These are phyloP conservation scores for Callimorpha dominula DNA, from an alignment of 2,888 invertebrate species.

Conservation along the genomic window DNA sequence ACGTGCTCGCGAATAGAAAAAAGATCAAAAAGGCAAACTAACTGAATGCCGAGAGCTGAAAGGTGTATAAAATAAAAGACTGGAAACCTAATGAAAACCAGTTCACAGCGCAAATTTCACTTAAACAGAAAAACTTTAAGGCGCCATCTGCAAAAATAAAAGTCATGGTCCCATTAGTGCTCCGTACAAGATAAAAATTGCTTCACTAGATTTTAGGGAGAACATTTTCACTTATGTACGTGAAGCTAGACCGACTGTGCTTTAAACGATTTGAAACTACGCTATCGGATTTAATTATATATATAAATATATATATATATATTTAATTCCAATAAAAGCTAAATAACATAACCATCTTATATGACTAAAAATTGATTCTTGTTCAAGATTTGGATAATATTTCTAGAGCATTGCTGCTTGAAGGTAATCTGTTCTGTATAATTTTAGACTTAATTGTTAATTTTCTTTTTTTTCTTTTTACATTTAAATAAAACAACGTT, in stretches of 20 bases:
- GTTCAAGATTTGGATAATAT: not conserved
- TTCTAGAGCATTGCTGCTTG: not conserved
- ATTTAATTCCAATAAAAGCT: too few relatives aligned
- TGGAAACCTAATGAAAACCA: constrained; percentile 15
- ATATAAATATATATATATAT: not conserved
- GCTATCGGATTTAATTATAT: not conserved
- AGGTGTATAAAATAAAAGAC: constrained; percentile 30
- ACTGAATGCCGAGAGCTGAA: constrained; percentile 24
- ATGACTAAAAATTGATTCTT: not conserved
- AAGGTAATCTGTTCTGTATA: not conserved
- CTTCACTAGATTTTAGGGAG: not conserved
- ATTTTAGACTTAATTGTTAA: too few relatives aligned
- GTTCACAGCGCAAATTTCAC: constrained; percentile 8
- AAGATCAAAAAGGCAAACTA: constrained; percentile 24
- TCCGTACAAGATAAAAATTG: not conserved
- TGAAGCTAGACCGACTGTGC: not conserved
- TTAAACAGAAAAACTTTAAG: not conserved
- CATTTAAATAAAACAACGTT: too few relatives aligned
- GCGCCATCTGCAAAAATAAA: not conserved
- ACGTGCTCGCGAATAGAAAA: constrained; percentile 13
- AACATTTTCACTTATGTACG: not conserved
- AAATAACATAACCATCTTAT: too few relatives aligned
- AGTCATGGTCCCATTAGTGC: not conserved
- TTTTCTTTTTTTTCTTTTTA: too few relatives aligned
- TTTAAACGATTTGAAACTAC: not conserved